Evolutionary conservation across 2,888 invertebrate genomes (phyloP), one percentile per base, ranked within the genome.

Genomic region (Chymomyza caudatula): DNA sequence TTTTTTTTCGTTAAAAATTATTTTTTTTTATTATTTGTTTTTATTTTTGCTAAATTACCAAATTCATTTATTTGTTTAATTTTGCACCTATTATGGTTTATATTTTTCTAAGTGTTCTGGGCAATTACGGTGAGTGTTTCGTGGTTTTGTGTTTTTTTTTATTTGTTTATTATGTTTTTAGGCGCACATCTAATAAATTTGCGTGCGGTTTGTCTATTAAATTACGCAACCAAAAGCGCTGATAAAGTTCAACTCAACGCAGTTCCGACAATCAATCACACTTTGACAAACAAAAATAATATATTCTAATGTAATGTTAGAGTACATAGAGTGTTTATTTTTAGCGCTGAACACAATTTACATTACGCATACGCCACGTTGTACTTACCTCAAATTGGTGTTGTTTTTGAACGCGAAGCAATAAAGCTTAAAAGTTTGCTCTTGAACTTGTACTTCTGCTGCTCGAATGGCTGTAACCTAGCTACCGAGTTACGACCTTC

Each of bases 41-140:
- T 71, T 65, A 56, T 15, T 22, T 55, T 73, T 64, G 55, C 53
- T 51, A 19, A 37, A 56, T 60, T 20, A 63, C 8, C 6, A 67
- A 60, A 54, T 58, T 66, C 62, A 63, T 64, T 60, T 49, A 55
- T 61, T 66, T 60, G 56, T 15, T 65, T 57, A 29, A 5, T 11
- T 25, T 19, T 20, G 42, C 29, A 52, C 42, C 60, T 54, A 77
- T 70, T 71, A 90, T 90, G 90, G 88, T 90, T 87, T 90, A 90
- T 77, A 77, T 90, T 72, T 90, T 88, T 74, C 85, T 90, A 65
- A 89, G 89, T 78, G 88, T 89, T 61, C 82, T 86, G 63, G 89
- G 88, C 72, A 89, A 88, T 77, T 90, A 90, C 77, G 90, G 90
- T 90, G 85, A 90, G 90, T 89, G 70, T 37, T 29, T 37, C 11